Percentiles rank a stretch among this genome's conserved stretches.
Conservation (phyloP, 2,888 invertebrate genomes). For the Imbricaverruca yamaguchii region DNA sequence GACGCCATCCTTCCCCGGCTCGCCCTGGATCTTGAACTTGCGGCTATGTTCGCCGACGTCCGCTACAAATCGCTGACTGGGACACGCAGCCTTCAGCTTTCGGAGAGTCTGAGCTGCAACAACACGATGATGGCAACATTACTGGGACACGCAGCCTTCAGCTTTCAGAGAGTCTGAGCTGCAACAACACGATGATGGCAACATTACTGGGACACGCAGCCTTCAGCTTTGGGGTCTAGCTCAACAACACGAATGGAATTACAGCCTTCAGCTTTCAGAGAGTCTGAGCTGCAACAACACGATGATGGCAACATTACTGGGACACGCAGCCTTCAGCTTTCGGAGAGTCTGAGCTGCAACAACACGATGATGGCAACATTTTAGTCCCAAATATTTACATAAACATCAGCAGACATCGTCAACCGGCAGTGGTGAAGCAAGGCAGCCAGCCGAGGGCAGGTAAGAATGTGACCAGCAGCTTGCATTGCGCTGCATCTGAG, state of each 20-base stretch:
- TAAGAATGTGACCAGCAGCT: no score
- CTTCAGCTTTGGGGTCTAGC: no score
- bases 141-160: neutral
- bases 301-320: no score
- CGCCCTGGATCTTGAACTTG: conserved; percentile 63
- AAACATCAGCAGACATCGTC: no score
- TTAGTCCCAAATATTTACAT: no score
- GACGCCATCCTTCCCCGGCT: conserved; percentile 58
- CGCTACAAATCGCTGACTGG: conserved; percentile 43
- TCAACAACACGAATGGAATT: no score
- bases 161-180: conserved; percentile 3
- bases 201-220: neutral
- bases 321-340: conserved; percentile 5
- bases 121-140: no score
- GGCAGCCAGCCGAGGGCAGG: no score
- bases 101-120: neutral
- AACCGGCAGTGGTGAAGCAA: no score
- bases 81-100: conserved; percentile 1
- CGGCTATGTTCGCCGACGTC: conserved; percentile 67
- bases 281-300: neutral
- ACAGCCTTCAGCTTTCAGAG: conserved; percentile 15
- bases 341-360: neutral
- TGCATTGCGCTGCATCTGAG: no score
- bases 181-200: no score
- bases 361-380: no score